Evolutionary conservation across 1,140 invertebrate species (phyloP), one percentile per base, ranked within the genome.

Genomic region (Lucilia cuprina): DNA sequence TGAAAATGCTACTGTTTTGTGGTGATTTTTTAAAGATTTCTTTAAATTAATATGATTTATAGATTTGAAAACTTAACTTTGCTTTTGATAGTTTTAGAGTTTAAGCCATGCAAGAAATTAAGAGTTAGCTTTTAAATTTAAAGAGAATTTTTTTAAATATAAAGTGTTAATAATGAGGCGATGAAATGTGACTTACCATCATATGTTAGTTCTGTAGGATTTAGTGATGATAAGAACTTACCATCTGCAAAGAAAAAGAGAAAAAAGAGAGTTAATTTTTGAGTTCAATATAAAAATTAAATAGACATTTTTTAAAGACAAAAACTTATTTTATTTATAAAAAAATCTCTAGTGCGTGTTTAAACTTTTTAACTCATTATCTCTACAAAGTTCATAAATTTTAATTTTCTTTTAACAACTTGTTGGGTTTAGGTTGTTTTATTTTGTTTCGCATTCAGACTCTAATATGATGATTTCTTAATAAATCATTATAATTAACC

Each of bases 181-280:
- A 85, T 88, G 89, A 86, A 90, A 89, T 90, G 89, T 88, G 89
- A 90, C 89, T 90, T 90, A 90, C 89, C 89, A 90, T 90, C 89
- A 86, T 90, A 90, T 90, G 89, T 90, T 90, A 90, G 89, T 90
- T 90, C 89, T 90, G 89, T 88, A 90, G 89, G 89, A 90, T 90
- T 90, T 88, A 89, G 89, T 90, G 89, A 90, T 90, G 89, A 90
- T 90, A 90, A 90, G 89, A 90, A 90, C 89, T 90, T 90, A 90
- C 89, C 89, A 90, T 90, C 89, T 90, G 89, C 86, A 90, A 82
- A 25, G 60, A 85, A 21, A 85, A 74, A 49, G 21, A 83, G 47
- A 19, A 70, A 82, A 19, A 10, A 82, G 2, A 17, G 35, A 77
- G 35, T 41, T 77, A 13, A 77, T n/a, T 41, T 70, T 82, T 74